Evolutionary conservation across 2,888 invertebrate species (phyloP).

Genomic region (Liodrosophila aerea): DNA sequence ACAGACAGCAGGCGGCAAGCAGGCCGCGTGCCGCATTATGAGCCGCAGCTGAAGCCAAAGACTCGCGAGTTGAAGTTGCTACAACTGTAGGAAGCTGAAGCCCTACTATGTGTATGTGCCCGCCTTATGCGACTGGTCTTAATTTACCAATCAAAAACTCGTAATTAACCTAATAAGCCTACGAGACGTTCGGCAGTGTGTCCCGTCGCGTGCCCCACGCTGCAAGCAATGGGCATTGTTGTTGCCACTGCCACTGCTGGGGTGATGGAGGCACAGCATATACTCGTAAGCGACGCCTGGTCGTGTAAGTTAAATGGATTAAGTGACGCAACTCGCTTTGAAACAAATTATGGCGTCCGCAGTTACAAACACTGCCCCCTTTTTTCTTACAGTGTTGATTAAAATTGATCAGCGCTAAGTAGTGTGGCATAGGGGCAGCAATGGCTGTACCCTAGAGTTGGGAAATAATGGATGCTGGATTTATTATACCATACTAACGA

Average conservation of each 20-base stretch:
- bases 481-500: no score
- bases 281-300: conserved; percentile 61
- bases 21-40: conserved; percentile 63
- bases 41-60: conserved; percentile 6
- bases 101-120: no score
- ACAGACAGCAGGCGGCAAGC: conserved; percentile 30
- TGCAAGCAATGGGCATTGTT: conserved; percentile 3
- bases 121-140: conserved; percentile 48
- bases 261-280: conserved; percentile 28
- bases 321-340: conserved; percentile 68
- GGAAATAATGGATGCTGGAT: not conserved
- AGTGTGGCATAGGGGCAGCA: conserved; percentile 47
- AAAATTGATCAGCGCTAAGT: conserved; percentile 33
- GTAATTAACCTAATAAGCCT: conserved; percentile 78
- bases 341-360: conserved; percentile 63
- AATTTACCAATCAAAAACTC: conserved; percentile 79
- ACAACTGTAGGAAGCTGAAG: no score
- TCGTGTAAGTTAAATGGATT: conserved; percentile 62
- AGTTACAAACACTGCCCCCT: conserved; percentile 3
- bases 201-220: conserved; percentile 66
- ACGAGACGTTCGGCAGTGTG: conserved; percentile 51
- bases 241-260: conserved; percentile 14
- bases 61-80: not conserved
- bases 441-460: no score
- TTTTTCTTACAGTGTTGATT: conserved; percentile 26